A percentile compares a stretch with the other conserved stretches of the same genome.
Evolutionary conservation across 1,140 invertebrate genomes (phyloP).

Genomic region (Lordiphosa collinella): DNA sequence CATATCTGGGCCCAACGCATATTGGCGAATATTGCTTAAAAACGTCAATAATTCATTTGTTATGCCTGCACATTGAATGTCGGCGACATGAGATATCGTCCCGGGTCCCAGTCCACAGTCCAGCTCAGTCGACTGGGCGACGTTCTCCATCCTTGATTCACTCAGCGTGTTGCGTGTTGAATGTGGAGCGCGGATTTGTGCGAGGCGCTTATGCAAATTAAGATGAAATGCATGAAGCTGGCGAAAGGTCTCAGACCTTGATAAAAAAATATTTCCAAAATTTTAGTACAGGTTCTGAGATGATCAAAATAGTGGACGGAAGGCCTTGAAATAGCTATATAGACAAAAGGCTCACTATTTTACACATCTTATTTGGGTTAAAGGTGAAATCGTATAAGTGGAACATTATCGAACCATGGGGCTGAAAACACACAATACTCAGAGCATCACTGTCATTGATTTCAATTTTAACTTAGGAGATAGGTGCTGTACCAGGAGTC

Average conservation of each 20-base stretch:
- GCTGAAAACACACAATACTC: too few species aligned
- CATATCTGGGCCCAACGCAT: conserved; percentile 61
- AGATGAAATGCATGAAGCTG: conserved; percentile 34
- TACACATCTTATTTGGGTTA: too few species aligned
- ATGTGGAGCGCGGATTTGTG: conserved; percentile 68
- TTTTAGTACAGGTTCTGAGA: neutral
- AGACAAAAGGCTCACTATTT: too few species aligned
- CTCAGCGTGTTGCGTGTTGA: conserved; percentile 46
- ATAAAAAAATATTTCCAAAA: conserved; percentile 6
- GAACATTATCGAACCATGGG: too few species aligned
- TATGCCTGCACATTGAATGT: conserved; percentile 79
- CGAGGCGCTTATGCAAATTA: conserved; percentile 67
- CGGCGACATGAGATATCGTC: conserved; percentile 59
- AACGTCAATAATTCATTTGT: conserved; percentile 80
- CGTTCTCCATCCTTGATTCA: neutral
- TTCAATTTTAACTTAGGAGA: too few species aligned
- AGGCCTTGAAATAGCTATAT: too few species aligned
- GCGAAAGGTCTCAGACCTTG: neutral
- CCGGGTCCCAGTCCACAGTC: conserved; percentile 2
- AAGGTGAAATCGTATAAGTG: too few species aligned
- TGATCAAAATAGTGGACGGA: too few species aligned
- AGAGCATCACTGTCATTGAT: too few species aligned
- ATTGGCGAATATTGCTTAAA: conserved; percentile 79
- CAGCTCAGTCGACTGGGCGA: neutral
- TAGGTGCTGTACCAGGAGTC: too few species aligned